Evolutionary conservation across 2,113 vertebrate species (phyloP).

Genomic region (Tragelaphus scriptus): DNA sequence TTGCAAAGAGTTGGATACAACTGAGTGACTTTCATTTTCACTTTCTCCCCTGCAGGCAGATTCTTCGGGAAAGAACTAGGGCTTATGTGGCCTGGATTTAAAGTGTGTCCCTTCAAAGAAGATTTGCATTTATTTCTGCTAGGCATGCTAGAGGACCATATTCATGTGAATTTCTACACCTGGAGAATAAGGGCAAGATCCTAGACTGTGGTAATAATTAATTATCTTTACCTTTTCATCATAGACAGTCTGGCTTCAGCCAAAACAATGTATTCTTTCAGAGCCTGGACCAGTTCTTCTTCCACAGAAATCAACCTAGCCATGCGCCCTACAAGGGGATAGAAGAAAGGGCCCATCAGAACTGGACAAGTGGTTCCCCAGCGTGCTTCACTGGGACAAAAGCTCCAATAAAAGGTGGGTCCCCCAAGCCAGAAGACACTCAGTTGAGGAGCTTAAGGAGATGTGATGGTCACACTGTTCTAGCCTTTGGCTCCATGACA

Average conservation of each 20-base stretch:
- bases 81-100: not conserved
- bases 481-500: not conserved
- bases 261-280: slow-evolving; percentile 89
- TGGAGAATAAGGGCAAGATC: not conserved
- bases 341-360: not conserved
- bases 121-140: not conserved
- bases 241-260: slow-evolving; percentile 87
- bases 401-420: not conserved
- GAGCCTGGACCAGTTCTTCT: slow-evolving; percentile 88
- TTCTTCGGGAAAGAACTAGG: not conserved
- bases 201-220: not conserved
- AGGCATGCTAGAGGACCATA: not conserved
- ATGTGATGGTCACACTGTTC: not conserved
- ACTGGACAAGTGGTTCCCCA: not conserved
- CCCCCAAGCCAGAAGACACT: not conserved
- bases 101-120: not conserved
- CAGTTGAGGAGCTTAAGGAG: not conserved
- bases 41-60: not conserved
- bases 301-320: slow-evolving; percentile 89
- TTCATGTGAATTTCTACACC: not conserved
- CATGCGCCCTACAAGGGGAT: slow-evolving; percentile 84
- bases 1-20: not conserved
- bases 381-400: not conserved
- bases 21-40: not conserved
- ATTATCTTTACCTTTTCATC: slow-evolving; percentile 85